Evolutionary conservation across 2,113 vertebrate species (phyloP).

Genomic region (Seriola quinqueradiata): DNA sequence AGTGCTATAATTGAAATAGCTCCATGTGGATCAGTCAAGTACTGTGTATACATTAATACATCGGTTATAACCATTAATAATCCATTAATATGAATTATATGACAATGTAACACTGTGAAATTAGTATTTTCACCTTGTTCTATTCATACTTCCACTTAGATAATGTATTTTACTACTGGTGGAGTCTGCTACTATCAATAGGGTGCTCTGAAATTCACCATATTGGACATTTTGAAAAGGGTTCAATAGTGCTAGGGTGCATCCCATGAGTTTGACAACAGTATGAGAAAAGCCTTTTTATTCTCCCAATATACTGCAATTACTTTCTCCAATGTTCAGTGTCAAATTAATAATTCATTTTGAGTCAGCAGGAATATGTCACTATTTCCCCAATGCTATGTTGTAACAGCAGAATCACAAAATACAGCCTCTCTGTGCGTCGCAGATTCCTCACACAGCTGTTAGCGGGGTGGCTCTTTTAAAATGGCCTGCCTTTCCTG

Average conservation of each 20-base stretch:
- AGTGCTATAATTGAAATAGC: too few relatives aligned
- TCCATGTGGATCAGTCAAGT: too few relatives aligned
- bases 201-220: too few relatives aligned
- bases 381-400: background rate
- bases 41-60: background rate
- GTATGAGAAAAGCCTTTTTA: background rate
- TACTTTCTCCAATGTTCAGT: background rate
- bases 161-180: background rate
- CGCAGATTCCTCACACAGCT: background rate
- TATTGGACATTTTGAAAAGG: background rate
- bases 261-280: background rate
- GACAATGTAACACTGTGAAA: background rate
- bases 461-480: background rate
- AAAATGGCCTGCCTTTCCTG: conserved; percentile 3
- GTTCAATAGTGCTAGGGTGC: background rate
- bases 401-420: conserved; percentile 2
- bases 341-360: conserved; percentile 19
- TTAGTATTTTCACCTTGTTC: background rate
- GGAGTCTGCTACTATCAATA: background rate
- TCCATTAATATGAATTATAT: background rate
- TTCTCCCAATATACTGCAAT: background rate
- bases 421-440: conserved; percentile 1
- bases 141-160: too few relatives aligned
- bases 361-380: background rate
- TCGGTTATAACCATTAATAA: background rate